These are phyloP conservation scores for Plebejus argus DNA, from an alignment of 2,888 invertebrate species.

Conservation along the genomic window DNA sequence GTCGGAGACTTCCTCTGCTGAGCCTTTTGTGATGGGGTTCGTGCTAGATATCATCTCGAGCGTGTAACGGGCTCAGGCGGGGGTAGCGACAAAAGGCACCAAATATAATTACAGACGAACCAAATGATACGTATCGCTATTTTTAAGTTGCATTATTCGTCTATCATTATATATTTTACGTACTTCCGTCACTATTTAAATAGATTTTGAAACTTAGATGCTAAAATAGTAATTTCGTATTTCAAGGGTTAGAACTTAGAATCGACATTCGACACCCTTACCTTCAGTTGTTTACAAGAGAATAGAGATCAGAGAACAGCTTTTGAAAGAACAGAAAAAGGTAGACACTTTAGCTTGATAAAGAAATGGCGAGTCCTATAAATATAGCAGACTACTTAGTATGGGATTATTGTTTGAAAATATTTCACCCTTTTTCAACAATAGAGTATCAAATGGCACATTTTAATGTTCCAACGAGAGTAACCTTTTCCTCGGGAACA, in stretches of 20 bases:
- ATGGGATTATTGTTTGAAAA: too few relatives aligned
- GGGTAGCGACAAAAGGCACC: constrained; percentile 13
- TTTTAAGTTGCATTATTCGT: not conserved
- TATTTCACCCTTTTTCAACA: not conserved
- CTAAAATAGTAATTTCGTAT: not conserved
- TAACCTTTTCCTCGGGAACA: not conserved
- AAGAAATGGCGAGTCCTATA: not conserved
- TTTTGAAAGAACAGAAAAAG: not conserved
- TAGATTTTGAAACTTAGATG: not conserved
- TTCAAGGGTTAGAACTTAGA: not conserved
- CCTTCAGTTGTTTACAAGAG: not conserved
- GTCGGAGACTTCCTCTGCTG: constrained; percentile 25
- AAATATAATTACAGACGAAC: constrained; percentile 1
- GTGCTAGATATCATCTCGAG: constrained; percentile 29
- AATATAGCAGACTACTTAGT: too few relatives aligned
- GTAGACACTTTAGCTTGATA: too few relatives aligned
- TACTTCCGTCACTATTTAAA: not conserved
- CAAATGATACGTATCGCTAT: constrained; percentile 9
- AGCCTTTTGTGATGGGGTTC: constrained; percentile 22
- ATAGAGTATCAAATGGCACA: not conserved
- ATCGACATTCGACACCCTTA: too few relatives aligned
- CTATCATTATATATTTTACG: not conserved
- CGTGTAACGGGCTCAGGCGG: constrained; percentile 4
- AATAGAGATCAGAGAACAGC: not conserved
- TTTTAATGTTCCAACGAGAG: not conserved